Conservation (phyloP, 2,888 invertebrate genomes). For the Tetanocera ferruginea region DNA sequence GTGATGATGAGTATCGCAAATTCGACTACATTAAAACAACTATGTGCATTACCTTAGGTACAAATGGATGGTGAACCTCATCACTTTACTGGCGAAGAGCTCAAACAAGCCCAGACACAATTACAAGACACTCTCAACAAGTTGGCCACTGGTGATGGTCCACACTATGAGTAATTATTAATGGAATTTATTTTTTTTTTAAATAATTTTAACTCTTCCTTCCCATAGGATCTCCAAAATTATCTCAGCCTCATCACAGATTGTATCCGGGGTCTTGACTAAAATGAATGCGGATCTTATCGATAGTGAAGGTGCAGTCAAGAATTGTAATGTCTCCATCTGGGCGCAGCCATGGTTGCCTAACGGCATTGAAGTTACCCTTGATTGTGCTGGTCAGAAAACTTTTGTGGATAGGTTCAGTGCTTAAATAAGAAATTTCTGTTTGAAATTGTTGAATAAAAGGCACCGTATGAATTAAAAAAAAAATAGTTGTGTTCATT, state of each 20-base stretch:
- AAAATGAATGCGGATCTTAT: constrained; percentile 50
- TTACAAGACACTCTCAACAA: neutral
- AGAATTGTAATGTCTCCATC: constrained; percentile 53
- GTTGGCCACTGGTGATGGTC: constrained; percentile 48
- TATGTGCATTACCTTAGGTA: too few species aligned
- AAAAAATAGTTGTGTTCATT: too few species aligned
- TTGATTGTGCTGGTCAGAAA: too few species aligned
- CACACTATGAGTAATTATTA: constrained; percentile 46
- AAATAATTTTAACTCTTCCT: too few species aligned
- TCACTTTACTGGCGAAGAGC: neutral
- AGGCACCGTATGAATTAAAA: too few species aligned
- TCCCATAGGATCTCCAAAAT: constrained; percentile 50
- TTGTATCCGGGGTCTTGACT: constrained; percentile 51
- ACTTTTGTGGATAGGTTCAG: too few species aligned
- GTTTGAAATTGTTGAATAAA: too few species aligned
- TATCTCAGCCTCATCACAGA: constrained; percentile 47
- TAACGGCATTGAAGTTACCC: neutral
- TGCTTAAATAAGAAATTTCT: too few species aligned
- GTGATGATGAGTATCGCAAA: too few species aligned
- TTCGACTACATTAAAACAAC: neutral
- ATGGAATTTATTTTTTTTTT: neutral
- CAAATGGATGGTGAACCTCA: neutral
- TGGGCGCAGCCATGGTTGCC: constrained; percentile 54
- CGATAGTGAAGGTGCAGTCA: constrained; percentile 39
- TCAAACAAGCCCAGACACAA: neutral